Evolutionary conservation across 2,888 invertebrate species (phyloP), one percentile per base, ranked within the genome.

Genomic region (Limnephilus rhombicus): DNA sequence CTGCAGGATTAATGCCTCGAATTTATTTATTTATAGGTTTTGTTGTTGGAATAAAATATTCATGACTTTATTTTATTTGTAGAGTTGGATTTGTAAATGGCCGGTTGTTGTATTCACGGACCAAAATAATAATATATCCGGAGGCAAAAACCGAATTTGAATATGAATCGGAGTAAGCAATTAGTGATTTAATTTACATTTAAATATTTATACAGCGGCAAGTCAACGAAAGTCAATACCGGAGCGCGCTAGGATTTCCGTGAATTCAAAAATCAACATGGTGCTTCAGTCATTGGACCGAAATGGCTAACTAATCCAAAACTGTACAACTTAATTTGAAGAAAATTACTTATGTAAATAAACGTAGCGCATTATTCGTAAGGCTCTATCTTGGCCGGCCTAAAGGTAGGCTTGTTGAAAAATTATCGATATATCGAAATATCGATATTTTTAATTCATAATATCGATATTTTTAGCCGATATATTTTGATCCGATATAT

Each of bases 1-100:
- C 91, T 89, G 88, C 90, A 92, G 92, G 91, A 92, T 91, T 92
- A 94, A 93, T 92, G 90, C 81, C 82, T 41, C 92, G 90, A 92
- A 90, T 93, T 93, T 92, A 89, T 93, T 93, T 92, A 92, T 93
- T 94, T 93, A 92, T 90, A 92, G 80, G 89, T 96, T 95, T 87
- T 87, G 91, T 96, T 96, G 87, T 96, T 96, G 81, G 45, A 81
- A 80, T 91, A 91, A 91, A 91, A 91, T 80, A 80, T 91, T 53
- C 80, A 89, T 85, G 37, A 37, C 12, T 86, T 86, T 85, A 68
- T 87, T 87, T 87, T 87, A 34, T 87, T 87, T 86, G 86, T 86
- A 41, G 34, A 85, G 85, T 41, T n/a, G 85, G 37, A 24, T 41
- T 87, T 87, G 68, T 68, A 87, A 87, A 34, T 68, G 68, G 87